Conservation (phyloP, 2,888 invertebrate genomes). For the Heteropelma amictum region DNA sequence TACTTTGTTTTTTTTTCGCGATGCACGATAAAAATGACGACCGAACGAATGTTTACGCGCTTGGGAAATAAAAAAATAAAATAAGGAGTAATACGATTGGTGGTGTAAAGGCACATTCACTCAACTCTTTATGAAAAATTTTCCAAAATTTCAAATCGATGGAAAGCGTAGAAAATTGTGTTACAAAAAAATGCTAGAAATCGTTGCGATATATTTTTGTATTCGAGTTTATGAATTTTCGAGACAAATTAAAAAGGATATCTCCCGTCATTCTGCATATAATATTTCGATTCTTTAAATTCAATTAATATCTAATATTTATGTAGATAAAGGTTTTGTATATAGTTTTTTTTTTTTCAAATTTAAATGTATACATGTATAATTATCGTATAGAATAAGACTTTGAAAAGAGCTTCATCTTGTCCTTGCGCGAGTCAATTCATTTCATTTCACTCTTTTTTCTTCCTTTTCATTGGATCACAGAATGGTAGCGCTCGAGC, state of each 20-base stretch:
- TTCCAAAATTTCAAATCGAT: constrained; percentile 5
- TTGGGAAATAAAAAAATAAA: neutral
- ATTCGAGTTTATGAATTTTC: constrained; percentile 18
- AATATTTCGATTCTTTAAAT: constrained; percentile 23
- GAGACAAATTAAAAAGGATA: constrained; percentile 10
- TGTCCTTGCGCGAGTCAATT: constrained; percentile 54
- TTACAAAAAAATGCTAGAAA: constrained; percentile 21
- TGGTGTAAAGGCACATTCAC: constrained; percentile 70
- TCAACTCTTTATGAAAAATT: constrained; percentile 60
- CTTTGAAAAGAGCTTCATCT: constrained; percentile 57
- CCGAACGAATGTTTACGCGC: no score
- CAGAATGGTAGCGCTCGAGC: constrained; percentile 75
- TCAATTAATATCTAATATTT: constrained; percentile 23
- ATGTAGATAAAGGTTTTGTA: constrained; percentile 25
- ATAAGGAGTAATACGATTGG: constrained; percentile 38
- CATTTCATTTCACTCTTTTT: constrained; percentile 11
- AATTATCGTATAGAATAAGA: constrained; percentile 54
- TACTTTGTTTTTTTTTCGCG: constrained; percentile 4
- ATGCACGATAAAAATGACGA: constrained; percentile 5
- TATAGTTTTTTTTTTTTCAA: constrained; percentile 15
- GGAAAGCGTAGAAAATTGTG: constrained; percentile 9
- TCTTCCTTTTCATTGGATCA: constrained; percentile 68
- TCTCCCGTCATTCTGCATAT: constrained; percentile 20
- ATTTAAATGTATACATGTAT: constrained; percentile 37
- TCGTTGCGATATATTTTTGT: constrained; percentile 4